phyloP scores from a whole-genome alignment of 2,113 vertebrate genomes.

The Erpornis zantholeuca region DNA sequence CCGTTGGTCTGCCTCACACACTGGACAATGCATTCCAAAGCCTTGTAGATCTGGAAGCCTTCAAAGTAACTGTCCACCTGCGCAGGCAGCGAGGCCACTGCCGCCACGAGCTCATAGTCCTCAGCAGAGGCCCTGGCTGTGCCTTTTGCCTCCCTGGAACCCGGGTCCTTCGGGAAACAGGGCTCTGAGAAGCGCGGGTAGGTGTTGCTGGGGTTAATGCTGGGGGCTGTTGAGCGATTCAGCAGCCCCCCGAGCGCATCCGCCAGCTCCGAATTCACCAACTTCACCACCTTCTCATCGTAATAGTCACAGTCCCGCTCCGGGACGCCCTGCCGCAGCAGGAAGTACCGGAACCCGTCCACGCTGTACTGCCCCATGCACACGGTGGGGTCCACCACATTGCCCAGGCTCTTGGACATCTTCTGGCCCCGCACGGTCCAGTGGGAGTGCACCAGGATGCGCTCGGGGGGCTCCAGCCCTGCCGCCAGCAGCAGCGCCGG shows the following conservation, averaged over 20 bases:
- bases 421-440: slow-evolving; percentile 92
- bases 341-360: slow-evolving; percentile 93
- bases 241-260: slow-evolving; percentile 91
- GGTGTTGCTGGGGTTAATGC: slow-evolving; percentile 85
- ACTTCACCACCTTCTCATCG: slow-evolving; percentile 82
- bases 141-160: neutral
- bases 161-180: slow-evolving; percentile 72
- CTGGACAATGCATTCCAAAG: slow-evolving; percentile 81
- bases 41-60: slow-evolving; percentile 85
- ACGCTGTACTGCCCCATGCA: slow-evolving; percentile 75
- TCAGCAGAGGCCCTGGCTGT: slow-evolving; percentile 66
- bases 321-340: slow-evolving; percentile 90
- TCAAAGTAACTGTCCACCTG: slow-evolving; percentile 78
- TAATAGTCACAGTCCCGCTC: slow-evolving; percentile 90
- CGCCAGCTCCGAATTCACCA: slow-evolving; percentile 89
- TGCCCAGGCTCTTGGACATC: slow-evolving; percentile 97
- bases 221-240: slow-evolving; percentile 85
- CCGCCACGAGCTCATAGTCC: slow-evolving; percentile 81
- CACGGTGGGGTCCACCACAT: slow-evolving; percentile 83
- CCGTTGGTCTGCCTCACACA: slow-evolving; percentile 87
- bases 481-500: slow-evolving; percentile 89
- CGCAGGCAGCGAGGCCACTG: slow-evolving; percentile 72
- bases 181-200: slow-evolving; percentile 79
- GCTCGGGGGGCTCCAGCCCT: slow-evolving; percentile 79
- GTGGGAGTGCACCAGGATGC: slow-evolving; percentile 90